These are phyloP conservation scores for Spodoptera litura DNA, from an alignment of 1,140 invertebrate genomes.

Conservation along the genomic window DNA sequence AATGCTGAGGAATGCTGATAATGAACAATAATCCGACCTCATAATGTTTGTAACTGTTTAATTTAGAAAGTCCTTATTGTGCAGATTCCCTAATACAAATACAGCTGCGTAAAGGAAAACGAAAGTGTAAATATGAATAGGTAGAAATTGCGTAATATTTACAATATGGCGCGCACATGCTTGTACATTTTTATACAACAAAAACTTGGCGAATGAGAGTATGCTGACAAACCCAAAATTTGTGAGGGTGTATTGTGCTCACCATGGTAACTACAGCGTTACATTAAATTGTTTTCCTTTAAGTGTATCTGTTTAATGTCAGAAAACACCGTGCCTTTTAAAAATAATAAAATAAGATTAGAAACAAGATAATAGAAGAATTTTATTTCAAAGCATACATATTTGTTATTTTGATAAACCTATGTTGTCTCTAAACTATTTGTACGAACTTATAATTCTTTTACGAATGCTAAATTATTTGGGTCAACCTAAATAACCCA, in stretches of 20 bases:
- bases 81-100: not conserved
- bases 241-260: not conserved
- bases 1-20: no score
- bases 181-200: not conserved
- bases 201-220: not conserved
- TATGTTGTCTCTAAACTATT: constrained; percentile 8
- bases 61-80: no score
- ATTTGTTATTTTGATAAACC: not conserved
- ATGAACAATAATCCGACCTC: no score
- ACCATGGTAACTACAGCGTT: not conserved
- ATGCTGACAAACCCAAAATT: not conserved
- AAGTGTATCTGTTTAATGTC: no score
- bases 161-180: constrained; percentile 1
- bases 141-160: constrained; percentile 11
- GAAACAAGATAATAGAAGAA: no score
- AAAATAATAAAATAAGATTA: no score
- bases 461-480: constrained; percentile 28
- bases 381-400: no score
- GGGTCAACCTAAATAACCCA: not conserved
- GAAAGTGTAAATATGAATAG: not conserved
- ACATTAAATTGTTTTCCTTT: no score
- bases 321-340: no score
- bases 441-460: constrained; percentile 7
- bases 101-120: not conserved
- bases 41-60: no score